Conservation (phyloP, 2,113 vertebrate species). For the Bufo bufo region DNA sequence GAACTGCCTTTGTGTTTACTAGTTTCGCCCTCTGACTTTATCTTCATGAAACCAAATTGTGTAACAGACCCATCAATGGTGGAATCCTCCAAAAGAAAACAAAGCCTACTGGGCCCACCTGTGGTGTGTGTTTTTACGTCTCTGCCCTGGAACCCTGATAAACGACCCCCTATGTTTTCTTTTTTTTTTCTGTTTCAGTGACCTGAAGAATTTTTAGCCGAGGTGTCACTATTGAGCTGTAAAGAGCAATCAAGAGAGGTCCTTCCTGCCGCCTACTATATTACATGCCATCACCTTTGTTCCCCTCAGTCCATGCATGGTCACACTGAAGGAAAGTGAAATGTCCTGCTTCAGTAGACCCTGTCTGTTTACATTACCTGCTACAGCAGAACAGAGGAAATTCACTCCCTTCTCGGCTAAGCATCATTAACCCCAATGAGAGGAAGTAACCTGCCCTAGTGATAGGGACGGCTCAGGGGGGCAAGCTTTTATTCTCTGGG, state of each 20-base stretch:
- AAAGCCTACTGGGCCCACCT: constrained; percentile 6
- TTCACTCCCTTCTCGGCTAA: constrained; percentile 19
- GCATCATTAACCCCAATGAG: constrained; percentile 15
- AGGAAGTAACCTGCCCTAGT: constrained; percentile 19
- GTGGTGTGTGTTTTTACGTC: constrained; percentile 25
- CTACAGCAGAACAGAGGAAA: constrained; percentile 20
- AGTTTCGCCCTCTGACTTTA: background rate
- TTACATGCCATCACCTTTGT: constrained; percentile 4
- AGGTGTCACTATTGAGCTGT: constrained; percentile 20
- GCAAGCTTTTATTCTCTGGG: constrained; percentile 1
- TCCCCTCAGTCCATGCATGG: background rate
- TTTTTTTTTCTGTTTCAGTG: background rate
- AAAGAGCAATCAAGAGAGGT: constrained; percentile 20
- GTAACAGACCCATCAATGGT: background rate
- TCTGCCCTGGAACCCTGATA: background rate
- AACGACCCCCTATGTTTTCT: constrained; percentile 18
- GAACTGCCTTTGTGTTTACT: background rate
- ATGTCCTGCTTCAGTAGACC: constrained; percentile 14
- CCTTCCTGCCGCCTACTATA: constrained; percentile 26
- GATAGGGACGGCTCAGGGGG: background rate
- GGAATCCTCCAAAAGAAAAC: constrained; percentile 4
- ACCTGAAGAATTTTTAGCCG: constrained; percentile 1
- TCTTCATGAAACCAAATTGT: background rate
- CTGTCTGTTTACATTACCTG: constrained; percentile 28
- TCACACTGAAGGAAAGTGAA: constrained; percentile 10